phyloP scores from a whole-genome alignment of 2,888 invertebrate genomes.

The Eretmocerus hayati region DNA sequence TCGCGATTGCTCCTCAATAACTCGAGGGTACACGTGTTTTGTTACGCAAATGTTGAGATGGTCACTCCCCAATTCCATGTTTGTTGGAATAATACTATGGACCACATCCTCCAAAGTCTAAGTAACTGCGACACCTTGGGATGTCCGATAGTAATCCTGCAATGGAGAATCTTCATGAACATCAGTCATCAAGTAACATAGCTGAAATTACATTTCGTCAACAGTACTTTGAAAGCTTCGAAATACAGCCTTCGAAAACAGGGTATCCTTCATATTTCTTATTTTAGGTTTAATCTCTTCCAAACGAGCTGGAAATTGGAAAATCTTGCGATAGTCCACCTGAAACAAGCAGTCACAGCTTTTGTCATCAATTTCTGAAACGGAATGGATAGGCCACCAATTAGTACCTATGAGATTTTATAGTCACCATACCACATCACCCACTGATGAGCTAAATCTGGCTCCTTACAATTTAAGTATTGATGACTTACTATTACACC shows the following conservation, averaged over 20 bases:
- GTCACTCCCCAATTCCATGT: constrained; percentile 7
- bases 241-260: constrained; percentile 29
- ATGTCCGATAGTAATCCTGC: constrained; percentile 16
- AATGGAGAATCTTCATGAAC: too few species aligned
- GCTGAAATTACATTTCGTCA: too few species aligned
- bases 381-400: too few species aligned
- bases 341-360: too few species aligned
- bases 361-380: too few species aligned
- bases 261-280: constrained; percentile 24
- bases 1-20: constrained; percentile 15
- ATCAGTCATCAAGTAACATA: too few species aligned
- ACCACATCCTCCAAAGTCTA: constrained; percentile 13
- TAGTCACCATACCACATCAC: constrained; percentile 43
- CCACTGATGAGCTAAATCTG: constrained; percentile 39
- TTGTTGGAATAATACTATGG: constrained; percentile 12
- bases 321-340: constrained; percentile 30
- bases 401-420: constrained; percentile 38
- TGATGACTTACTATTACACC: constrained; percentile 40
- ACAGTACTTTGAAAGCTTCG: constrained; percentile 34
- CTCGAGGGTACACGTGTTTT: constrained; percentile 12
- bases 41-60: not conserved
- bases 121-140: constrained; percentile 7
- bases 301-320: constrained; percentile 31
- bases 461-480: constrained; percentile 36
- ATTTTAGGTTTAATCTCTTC: constrained; percentile 29